Evolutionary conservation across 2,113 vertebrate genomes (phyloP), one percentile per base, ranked within the genome.

Genomic region (Cavia aperea): DNA sequence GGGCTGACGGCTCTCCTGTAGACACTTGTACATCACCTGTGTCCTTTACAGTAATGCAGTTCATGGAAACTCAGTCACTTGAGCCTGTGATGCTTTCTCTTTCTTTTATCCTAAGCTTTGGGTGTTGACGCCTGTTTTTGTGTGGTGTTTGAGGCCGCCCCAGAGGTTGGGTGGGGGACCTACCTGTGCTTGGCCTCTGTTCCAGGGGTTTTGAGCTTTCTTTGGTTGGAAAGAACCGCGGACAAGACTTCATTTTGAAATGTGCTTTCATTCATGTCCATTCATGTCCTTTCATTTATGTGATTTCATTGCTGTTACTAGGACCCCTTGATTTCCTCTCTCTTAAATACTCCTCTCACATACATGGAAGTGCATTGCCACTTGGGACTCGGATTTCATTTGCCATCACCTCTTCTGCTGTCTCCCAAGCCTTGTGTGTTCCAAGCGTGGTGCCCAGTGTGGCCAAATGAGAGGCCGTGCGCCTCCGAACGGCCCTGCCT

Each of bases 1-100:
- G 12, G 54, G 2, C 8, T 11, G 11, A 0, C 10, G 51, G 15
- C 54, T 43, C 29, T 5, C 46, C 51, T 2, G 0, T 1, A n/a
- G 3, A 0, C 18, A 4, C 26, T 8, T 36, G 33, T 16, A 29
- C 8, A 4, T 23, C 36, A 24, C 7, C 29, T 79, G 33, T 26
- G 1, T n/a, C 43, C 3, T 46, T 49, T 19, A 36, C 63, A 14
- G 4, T 13, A 33, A 46, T 1, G 1, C 1, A 2, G 49, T 54
- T 81, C 79, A 58, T 63, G 51, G 24, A 78, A 82, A 36, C 8
- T 46, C 1, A 16, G 39, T 43, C 46, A 7, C 39, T n/a, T 43
- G 33, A 49, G 7, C 49, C 2, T 3, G 43, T 54, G 9, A 4
- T 2, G 1, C 39, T 66, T 11, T 65, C 19, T 65, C 3, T 33